Base-by-base conservation (phyloP, 2,888 invertebrate genomes). In the Loripinus fragilis region DNA sequence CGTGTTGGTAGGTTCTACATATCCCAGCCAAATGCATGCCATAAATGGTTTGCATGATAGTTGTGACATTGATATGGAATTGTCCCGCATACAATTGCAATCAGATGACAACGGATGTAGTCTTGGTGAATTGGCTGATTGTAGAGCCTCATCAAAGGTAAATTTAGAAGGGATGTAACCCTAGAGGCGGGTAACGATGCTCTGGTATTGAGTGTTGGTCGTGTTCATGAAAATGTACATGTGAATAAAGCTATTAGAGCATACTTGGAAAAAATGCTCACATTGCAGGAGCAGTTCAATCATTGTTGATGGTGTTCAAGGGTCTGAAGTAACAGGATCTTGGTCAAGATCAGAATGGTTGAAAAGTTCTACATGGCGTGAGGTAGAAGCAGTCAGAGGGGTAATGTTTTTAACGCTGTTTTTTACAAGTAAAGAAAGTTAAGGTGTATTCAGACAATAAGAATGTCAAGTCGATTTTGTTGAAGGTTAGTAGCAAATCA, bases 361-460 rank as follows among this genome's bases (percentile, higher is more conserved):
- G 28, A 25, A 50, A 30, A 70, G 60, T 35, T 71, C 71, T 1
- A 71, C 71, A 2, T 71, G 60, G 71, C 10, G 71, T 25, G 71
- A 71, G 38, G 20, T 48, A 15, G 71, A 71, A 23, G 55, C 71
- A n/a, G 71, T 55, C 7, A 35, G 10, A 2, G 38, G 71, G 38
- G 35, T 71, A 2, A 5, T 71, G 17, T 20, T 28, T 10, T n/a
- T 17, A 3, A 23, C 38, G 15, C 17, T 28, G 23, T 17, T n/a
- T 55, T 5, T n/a, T 52, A 17, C 33, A 55, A 71, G 35, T 33
- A 20, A 12, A 50, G 20, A 23, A 55, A 3, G 50, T 73, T n/a
- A 48, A 48, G 28, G 33, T 73, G 33, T 66, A 65, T 50, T 66
- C 73, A 33, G 73, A 73, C 45, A 73, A 73, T 45, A 73, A 66